Evolutionary conservation across 1,140 invertebrate genomes (phyloP), one percentile per base, ranked within the genome.

Genomic region (Arctopsyche grandis): DNA sequence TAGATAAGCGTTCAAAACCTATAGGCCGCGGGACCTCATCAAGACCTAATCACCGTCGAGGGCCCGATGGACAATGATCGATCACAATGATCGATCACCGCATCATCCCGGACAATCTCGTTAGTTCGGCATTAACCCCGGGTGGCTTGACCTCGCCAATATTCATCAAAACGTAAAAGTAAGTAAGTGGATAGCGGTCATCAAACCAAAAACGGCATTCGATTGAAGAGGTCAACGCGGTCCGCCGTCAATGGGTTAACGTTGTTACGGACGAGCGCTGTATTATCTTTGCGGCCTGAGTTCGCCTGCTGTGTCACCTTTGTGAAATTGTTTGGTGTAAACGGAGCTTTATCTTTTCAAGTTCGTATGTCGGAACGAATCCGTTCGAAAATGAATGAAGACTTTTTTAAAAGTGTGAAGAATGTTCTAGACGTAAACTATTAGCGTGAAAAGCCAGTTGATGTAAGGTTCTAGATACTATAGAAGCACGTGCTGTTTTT

Each of bases 31-130:
- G 24, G 74, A 76, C 74, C 74, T 76, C 74, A 76, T 76, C 74
- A 76, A 48, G 71, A 48, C 71, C 63, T 74, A 74, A 74, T 74
- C 71, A 74, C 44, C 71, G 22, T 56, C 70, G n/a, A 73, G 70
- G 73, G 48, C 48, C 48, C 48, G 52, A 76, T 43, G 48, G 56
- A 76, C 74, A 76, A 76, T 76, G 74, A 76, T 76, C 74, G 74
- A 76, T 76, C 24, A 58, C 56, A 5, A 5, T 7, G 24, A 76
- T 76, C 74, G 56, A 76, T 74, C 71, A 74, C 46, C 9, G 71
- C n/a, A 14, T 16, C 63, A 26, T 5, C 21, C 9, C 38, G 43
- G 5, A 71, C 38, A 71, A 46, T 74, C 71, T 56, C 46, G 48
- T 56, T 56, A 74, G 22, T 24, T 26, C 9, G 7, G 12, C 9